Evolutionary conservation across 1,140 invertebrate genomes (phyloP).

Genomic region (Listronotus oregonensis): DNA sequence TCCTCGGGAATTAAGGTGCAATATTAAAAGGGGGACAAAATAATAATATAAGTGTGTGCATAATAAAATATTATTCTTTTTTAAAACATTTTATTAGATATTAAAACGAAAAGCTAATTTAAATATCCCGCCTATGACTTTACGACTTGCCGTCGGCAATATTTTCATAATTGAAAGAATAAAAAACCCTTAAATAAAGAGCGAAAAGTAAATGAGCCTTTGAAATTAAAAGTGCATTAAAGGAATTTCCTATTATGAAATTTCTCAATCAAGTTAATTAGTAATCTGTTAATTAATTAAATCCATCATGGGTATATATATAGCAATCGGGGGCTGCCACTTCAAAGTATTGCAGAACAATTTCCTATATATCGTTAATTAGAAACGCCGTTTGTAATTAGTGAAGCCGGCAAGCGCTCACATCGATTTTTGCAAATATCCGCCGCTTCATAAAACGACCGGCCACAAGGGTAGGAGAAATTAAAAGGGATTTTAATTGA

Average conservation of each 20-base stretch:
- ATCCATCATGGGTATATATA: conserved; percentile 48
- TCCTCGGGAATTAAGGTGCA: no score
- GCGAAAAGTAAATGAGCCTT: conserved; percentile 23
- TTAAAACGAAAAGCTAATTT: no score
- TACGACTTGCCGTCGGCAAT: no score
- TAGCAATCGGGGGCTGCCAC: conserved; percentile 47
- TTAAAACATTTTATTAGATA: no score
- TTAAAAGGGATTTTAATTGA: conserved; percentile 20
- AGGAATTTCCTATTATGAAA: conserved; percentile 48
- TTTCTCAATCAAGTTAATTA: conserved; percentile 53
- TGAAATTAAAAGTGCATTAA: conserved; percentile 44
- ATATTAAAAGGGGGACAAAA: no score
- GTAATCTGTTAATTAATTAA: conserved; percentile 57
- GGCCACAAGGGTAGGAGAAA: conserved; percentile 19
- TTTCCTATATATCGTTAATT: conserved; percentile 57
- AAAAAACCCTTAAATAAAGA: no score
- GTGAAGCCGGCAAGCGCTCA: conserved; percentile 45
- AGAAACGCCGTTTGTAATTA: conserved; percentile 54
- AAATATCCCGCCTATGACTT: no score
- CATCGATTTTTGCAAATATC: conserved; percentile 53
- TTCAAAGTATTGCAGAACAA: conserved; percentile 56
- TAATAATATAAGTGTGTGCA: no score
- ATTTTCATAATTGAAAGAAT: no score
- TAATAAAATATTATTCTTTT: no score
- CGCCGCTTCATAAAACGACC: conserved; percentile 45